Base-by-base conservation (phyloP, 2,888 invertebrate genomes). In the Carpatolechia fugitivella region DNA sequence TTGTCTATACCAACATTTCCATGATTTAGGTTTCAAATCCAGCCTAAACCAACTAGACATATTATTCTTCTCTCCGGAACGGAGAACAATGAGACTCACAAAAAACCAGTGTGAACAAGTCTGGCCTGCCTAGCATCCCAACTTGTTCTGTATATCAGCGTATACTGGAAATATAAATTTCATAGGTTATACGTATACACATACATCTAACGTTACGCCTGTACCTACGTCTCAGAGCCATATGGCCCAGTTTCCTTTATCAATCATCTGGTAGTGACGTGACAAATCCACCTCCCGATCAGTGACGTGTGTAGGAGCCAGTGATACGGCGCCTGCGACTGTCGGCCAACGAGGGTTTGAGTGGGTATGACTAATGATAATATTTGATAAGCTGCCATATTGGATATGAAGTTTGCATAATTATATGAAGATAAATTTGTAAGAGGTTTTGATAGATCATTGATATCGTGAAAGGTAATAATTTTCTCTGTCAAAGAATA, bases 211-310 rank as follows among this genome's bases (percentile, higher is more conserved):
- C n/a, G n/a, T n/a, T n/a, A n/a, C n/a, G n/a, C n/a, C n/a, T 24
- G 6, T 24, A 24, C 24, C 24, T 24, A 24, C 24, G 24, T 24
- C 24, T 24, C 40, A 24, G 11, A 18, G 18, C 8, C 11, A 44
- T 13, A 13, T 24, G 24, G 3, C 14, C 29, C n/a, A 29, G 29
- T 44, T 44, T 63, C 67, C 69, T 68, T 68, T 73, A 76, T 76
- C 72, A 76, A 76, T 74, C 70, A 73, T 74, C 67, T 73, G 69
- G 13, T 36, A 55, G 54, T 72, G 72, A 70, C 74, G 63, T 73
- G 71, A 70, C 68, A 64, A 60, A 62, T 63, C 60, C 57, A 56
- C 58, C 63, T 61, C 54, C 31, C 46, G 48, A 52, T 30, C 49
- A 31, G 53, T 38, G 54, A 51, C 44, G 20, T 20, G 52, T 63